Percentiles rank a stretch among this genome's conserved stretches.
These are phyloP conservation scores for Heliconius cydno DNA, from an alignment of 2,888 invertebrate species.

Conservation along the genomic window DNA sequence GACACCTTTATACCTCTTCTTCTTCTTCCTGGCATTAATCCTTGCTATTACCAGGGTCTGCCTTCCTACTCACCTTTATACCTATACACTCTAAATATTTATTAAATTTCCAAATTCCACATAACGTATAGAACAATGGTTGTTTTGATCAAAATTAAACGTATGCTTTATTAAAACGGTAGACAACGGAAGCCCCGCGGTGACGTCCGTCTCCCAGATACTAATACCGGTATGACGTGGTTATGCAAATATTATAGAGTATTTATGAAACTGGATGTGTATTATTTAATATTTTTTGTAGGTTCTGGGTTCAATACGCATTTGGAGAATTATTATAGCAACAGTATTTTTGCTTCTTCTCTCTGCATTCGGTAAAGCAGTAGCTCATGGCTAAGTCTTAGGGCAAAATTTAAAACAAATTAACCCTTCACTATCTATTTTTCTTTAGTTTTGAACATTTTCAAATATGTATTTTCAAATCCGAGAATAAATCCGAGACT, in stretches of 20 bases:
- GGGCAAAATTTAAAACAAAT: not conserved
- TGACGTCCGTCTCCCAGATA: conserved; percentile 61
- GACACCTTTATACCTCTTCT: not conserved
- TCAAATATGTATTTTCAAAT: no score
- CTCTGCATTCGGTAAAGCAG: not conserved
- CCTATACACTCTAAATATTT: not conserved
- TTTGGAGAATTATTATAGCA: not conserved
- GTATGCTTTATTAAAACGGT: conserved; percentile 48
- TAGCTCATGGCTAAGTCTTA: not conserved
- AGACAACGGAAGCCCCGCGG: conserved; percentile 54
- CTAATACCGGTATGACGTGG: conserved; percentile 63
- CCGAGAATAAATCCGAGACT: no score
- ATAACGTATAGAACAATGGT: conserved; percentile 20
- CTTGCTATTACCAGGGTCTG: no score
- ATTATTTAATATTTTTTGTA: not conserved
- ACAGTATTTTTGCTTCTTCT: not conserved
- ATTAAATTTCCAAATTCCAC: conserved; percentile 5
- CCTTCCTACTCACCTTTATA: no score
- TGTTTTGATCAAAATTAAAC: conserved; percentile 38
- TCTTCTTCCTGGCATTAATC: no score
- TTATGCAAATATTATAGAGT: conserved; percentile 62
- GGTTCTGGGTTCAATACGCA: not conserved
- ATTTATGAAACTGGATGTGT: conserved; percentile 36
- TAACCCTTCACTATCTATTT: not conserved
- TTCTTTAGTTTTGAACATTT: no score